Base-by-base conservation (phyloP, 2,113 vertebrate species). In the Oophaga pumilio region DNA sequence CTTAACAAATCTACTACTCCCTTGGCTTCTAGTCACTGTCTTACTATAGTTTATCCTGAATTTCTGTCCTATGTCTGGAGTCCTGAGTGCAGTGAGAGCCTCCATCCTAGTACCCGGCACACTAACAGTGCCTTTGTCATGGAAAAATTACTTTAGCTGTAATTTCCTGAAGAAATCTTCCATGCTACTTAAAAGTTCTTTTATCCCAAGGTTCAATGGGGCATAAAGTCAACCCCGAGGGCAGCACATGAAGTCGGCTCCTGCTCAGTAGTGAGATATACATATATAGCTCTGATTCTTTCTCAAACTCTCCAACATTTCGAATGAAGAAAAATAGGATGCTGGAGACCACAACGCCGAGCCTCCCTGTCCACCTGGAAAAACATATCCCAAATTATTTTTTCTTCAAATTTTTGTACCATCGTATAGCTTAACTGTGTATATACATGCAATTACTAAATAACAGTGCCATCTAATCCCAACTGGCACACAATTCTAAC, bases 151-250 rank as follows among this genome's bases (percentile, higher is more conserved):
- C 53, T 53, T 53, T 56, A 53, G 49, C 50, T 15, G 50, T 77
- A 77, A 53, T 77, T 56, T 77, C 76, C 76, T 77, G 49, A 24
- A 77, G 49, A 77, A 77, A 77, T 77, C 76, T 77, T 77, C n/a
- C 22, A 20, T n/a, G 49, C 22, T 20, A 56, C 20, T 53, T 2
- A 11, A 24, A 56, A 53, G 76, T 24, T 24, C 76, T 77, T 76
- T 52, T 76, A 76, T 76, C 76, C 50, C 49, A 53, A 53, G 50
- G 49, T 53, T 77, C 50, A 4, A 50, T 12, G 76, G 76, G 76
- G 76, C 50, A 77, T 14, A 77, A 24, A 24, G 76, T 77, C 76
- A 56, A 22, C 76, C 69, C 76, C 15, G 1, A 18, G 49, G 50
- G 76, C n/a, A 53, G 76, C 50, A 77, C 76, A 77, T 77, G 20